Percentiles rank a stretch among this genome's conserved stretches.
Evolutionary conservation across 2,888 invertebrate genomes (phyloP).

Genomic region (Plebejus anna): DNA sequence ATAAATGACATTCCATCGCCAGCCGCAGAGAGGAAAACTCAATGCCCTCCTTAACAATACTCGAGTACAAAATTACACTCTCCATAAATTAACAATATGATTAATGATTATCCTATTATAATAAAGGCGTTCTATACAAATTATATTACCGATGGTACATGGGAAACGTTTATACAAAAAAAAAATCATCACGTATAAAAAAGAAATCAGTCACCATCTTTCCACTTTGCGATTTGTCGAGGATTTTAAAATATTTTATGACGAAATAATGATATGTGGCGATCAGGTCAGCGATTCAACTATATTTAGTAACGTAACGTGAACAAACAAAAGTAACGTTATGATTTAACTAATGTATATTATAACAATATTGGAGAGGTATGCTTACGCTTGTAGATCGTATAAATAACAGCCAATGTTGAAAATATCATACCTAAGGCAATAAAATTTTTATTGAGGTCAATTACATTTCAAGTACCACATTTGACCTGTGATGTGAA

Average conservation of each 20-base stretch:
- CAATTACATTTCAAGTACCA: neutral
- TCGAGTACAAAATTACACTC: slow-evolving; percentile 63
- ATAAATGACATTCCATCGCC: slow-evolving; percentile 27
- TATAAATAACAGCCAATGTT: neutral
- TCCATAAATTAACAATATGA: slow-evolving; percentile 48
- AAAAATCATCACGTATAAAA: slow-evolving; percentile 14
- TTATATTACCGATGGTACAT: slow-evolving; percentile 34
- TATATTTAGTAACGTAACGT: slow-evolving; percentile 34
- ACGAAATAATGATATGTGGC: slow-evolving; percentile 47
- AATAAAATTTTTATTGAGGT: neutral
- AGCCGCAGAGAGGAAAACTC: slow-evolving; percentile 37
- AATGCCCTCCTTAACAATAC: slow-evolving; percentile 44
- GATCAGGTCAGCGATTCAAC: slow-evolving; percentile 45
- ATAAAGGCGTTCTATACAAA: slow-evolving; percentile 48
- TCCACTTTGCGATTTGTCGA: slow-evolving; percentile 28
- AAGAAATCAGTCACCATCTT: slow-evolving; percentile 25
- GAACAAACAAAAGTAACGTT: slow-evolving; percentile 27
- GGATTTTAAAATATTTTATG: slow-evolving; percentile 27
- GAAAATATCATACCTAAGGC: neutral
- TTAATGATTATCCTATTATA: slow-evolving; percentile 44
- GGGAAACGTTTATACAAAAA: slow-evolving; percentile 29
- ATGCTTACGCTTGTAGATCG: neutral
- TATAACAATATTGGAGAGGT: slow-evolving; percentile 19
- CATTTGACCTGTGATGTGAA: neutral
- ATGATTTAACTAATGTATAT: slow-evolving; percentile 29